A percentile compares a stretch with the other conserved stretches of the same genome.
phyloP scores from a whole-genome alignment of 2,113 vertebrate genomes.

The Psilopsiagon aymara region DNA sequence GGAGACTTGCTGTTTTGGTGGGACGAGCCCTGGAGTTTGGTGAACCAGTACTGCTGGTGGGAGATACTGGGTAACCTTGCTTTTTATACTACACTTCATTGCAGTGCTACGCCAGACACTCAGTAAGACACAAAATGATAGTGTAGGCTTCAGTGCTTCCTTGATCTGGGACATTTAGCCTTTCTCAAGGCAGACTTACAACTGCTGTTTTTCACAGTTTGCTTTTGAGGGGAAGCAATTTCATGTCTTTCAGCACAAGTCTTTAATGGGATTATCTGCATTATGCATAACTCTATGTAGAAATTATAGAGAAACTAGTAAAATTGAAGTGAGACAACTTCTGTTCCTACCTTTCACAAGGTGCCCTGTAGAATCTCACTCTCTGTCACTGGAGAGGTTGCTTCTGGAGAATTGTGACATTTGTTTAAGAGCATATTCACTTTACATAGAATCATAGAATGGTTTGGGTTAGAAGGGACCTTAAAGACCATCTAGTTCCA shows the following conservation, averaged over 20 bases:
- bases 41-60: constrained; percentile 93
- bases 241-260: neutral
- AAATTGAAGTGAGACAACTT: neutral
- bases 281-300: neutral
- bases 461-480: neutral
- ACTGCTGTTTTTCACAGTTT: neutral
- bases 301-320: neutral
- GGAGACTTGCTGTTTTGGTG: constrained; percentile 86
- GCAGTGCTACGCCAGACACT: neutral
- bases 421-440: neutral
- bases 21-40: constrained; percentile 90
- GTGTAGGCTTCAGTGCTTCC: neutral
- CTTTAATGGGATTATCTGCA: neutral
- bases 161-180: neutral
- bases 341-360: neutral
- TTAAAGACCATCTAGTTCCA: neutral
- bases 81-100: neutral
- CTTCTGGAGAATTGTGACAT: neutral
- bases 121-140: neutral
- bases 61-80: constrained; percentile 90
- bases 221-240: neutral
- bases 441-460: neutral
- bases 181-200: neutral
- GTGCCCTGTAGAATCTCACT: neutral
- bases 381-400: neutral